A percentile compares a stretch with the other conserved stretches of the same genome.
Conservation (phyloP, 1,140 invertebrate species). For the Bombus superbus region DNA sequence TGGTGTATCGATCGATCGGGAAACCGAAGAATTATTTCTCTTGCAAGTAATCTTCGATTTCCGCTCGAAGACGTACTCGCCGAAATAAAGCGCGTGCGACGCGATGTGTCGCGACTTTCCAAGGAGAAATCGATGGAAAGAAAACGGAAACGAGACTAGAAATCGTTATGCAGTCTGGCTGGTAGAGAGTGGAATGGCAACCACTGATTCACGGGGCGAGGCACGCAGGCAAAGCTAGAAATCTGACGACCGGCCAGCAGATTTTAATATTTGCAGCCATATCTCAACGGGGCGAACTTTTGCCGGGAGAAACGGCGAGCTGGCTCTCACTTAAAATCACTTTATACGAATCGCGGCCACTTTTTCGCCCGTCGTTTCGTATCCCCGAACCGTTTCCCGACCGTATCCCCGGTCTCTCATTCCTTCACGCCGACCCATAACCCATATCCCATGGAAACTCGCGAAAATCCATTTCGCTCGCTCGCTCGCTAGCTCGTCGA, state of each 20-base stretch:
- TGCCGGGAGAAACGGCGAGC: slow-evolving; percentile 50
- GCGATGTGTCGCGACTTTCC: neutral
- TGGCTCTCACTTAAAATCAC: slow-evolving; percentile 75
- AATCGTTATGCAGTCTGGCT: neutral
- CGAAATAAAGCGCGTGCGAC: neutral
- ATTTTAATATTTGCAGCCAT: slow-evolving; percentile 79
- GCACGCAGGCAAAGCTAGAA: neutral
- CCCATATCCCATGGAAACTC: slow-evolving; percentile 64
- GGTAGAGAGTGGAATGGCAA: slow-evolving; percentile 42
- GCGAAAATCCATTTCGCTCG: slow-evolving; percentile 66
- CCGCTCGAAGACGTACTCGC: neutral
- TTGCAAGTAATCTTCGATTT: neutral
- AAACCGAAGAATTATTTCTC: neutral
- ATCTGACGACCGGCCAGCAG: slow-evolving; percentile 61
- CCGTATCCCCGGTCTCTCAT: neutral
- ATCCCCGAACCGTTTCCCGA: neutral
- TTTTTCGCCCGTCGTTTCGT: slow-evolving; percentile 65
- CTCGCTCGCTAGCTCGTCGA: slow-evolving; percentile 20
- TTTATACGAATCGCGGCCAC: slow-evolving; percentile 72
- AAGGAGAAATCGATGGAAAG: neutral
- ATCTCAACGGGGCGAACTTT: slow-evolving; percentile 73
- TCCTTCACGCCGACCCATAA: slow-evolving; percentile 43
- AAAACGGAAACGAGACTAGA: neutral
- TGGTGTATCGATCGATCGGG: neutral
- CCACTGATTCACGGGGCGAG: slow-evolving; percentile 32